These are phyloP conservation scores for Gadus macrocephalus DNA, from an alignment of 2,113 vertebrate species.

Conservation along the genomic window DNA sequence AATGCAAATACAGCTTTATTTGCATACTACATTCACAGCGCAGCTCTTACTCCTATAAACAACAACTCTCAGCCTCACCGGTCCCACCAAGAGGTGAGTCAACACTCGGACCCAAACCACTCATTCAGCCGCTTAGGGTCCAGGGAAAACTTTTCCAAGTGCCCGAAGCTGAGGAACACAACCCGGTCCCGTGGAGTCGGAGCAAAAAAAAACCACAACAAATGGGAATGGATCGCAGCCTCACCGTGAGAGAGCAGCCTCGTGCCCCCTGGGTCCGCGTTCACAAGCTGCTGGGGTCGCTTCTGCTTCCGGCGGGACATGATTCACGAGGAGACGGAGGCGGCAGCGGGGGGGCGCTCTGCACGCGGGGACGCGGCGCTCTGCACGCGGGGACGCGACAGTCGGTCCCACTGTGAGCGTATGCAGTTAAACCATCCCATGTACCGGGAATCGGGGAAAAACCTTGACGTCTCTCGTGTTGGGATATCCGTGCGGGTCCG, in stretches of 20 bases:
- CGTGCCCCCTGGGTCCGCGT: slow-evolving; percentile 72
- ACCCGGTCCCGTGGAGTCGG: no score
- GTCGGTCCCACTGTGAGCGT: no score
- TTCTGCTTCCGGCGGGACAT: slow-evolving; percentile 83
- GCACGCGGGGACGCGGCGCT: slow-evolving; percentile 58
- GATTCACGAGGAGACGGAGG: slow-evolving; percentile 69
- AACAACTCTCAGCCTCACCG: no score
- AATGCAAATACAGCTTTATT: background rate
- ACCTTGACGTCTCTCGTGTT: slow-evolving; percentile 12
- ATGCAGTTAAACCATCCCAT: no score
- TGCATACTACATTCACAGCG: background rate
- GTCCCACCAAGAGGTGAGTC: no score
- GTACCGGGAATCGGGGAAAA: no score
- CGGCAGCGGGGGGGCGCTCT: slow-evolving; percentile 63
- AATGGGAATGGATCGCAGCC: slow-evolving; percentile 12
- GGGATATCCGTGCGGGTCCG: slow-evolving; percentile 45
- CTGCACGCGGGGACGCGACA: slow-evolving; percentile 52
- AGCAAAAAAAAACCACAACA: no score
- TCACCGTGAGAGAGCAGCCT: slow-evolving; percentile 71
- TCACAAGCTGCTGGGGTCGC: slow-evolving; percentile 79
- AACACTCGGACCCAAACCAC: no score
- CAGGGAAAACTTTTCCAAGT: no score
- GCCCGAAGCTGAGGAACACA: no score
- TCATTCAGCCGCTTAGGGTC: no score
- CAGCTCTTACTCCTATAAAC: no score